A percentile compares a stretch with the other conserved stretches of the same genome.
These are phyloP conservation scores for Pogoniulus pusillus DNA, from an alignment of 2,797 vertebrate genomes.

Conservation along the genomic window DNA sequence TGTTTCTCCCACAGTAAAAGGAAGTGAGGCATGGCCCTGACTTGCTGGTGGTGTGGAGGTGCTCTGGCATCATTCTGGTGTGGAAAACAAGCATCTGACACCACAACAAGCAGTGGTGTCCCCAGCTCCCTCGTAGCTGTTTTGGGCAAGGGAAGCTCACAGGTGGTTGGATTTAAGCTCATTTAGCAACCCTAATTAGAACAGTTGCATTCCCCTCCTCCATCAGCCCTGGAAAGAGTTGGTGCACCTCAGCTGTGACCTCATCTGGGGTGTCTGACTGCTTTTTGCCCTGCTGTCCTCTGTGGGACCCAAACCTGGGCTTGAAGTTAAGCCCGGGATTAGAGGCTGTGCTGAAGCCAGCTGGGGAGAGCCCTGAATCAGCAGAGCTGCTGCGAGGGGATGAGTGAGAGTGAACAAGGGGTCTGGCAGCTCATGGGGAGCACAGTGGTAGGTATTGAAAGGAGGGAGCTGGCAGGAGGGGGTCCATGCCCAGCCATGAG, in stretches of 20 bases:
- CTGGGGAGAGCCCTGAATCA: neutral
- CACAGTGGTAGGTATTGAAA: neutral
- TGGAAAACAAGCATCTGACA: neutral
- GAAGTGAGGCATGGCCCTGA: neutral
- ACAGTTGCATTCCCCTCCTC: rapidly evolving
- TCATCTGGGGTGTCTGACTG: neutral
- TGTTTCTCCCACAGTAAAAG: neutral
- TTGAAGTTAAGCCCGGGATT: conserved; percentile 42
- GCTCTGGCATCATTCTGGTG: neutral
- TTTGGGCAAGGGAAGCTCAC: neutral
- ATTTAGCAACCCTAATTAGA: neutral
- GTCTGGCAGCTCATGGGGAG: neutral
- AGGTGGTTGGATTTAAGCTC: neutral
- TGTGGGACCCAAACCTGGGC: neutral
- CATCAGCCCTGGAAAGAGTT: neutral
- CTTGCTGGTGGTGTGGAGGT: neutral
- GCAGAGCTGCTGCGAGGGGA: neutral
- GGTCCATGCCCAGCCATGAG: rapidly evolving
- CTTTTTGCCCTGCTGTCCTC: neutral
- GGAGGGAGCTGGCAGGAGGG: neutral
- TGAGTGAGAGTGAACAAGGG: rapidly evolving
- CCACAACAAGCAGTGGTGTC: neutral
- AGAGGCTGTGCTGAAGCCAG: conserved; percentile 3
- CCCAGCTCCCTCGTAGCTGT: neutral
- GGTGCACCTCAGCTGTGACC: neutral